These are phyloP conservation scores for Flexamia atlantica DNA, from an alignment of 2,888 invertebrate species.

Conservation along the genomic window DNA sequence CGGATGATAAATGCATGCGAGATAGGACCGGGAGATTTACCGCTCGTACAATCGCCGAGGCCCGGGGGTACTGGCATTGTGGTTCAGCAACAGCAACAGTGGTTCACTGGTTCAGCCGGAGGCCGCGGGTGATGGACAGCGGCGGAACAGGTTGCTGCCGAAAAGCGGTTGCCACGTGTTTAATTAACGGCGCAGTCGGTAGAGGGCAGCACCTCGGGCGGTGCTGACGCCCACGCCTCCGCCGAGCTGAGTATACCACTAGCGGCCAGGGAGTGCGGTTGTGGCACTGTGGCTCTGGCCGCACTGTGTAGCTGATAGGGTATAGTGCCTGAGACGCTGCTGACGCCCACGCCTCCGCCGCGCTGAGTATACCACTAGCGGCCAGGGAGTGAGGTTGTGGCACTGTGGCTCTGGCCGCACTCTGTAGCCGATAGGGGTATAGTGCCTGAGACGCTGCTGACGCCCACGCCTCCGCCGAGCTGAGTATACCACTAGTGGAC, in stretches of 20 bases:
- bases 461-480: no score
- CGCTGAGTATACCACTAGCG: no score
- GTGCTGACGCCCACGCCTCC: neutral
- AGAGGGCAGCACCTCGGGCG: constrained; percentile 50
- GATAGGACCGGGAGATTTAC: constrained; percentile 25
- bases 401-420: no score
- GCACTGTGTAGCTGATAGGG: no score
- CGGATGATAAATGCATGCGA: constrained; percentile 5
- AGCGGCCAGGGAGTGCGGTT: neutral
- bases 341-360: no score
- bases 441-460: no score
- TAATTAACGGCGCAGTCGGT: constrained; percentile 45
- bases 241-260: neutral
- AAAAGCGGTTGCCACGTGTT: constrained; percentile 52
- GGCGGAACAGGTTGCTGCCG: constrained; percentile 50
- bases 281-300: neutral
- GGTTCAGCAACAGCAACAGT: neutral
- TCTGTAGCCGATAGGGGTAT: no score
- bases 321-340: no score
- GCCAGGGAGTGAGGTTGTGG: no score
- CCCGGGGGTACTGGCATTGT: constrained; percentile 27
- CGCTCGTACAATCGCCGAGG: constrained; percentile 15
- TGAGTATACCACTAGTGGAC: no score
- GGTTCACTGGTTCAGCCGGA: no score
- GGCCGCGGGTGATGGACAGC: constrained; percentile 31